Conservation (phyloP, 2,888 invertebrate genomes). For the Eucera pruinosa region DNA sequence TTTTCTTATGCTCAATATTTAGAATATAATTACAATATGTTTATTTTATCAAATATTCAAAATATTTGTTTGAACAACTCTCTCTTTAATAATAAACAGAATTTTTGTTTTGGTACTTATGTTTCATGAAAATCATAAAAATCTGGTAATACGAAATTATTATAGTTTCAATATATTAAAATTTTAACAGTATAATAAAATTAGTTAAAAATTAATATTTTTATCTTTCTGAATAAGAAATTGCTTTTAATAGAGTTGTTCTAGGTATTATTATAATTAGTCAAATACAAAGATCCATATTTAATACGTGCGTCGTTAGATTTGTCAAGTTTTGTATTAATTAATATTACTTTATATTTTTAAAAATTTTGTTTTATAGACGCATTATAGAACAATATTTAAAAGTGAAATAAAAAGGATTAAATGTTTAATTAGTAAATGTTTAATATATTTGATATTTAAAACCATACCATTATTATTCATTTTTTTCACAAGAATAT, state of each 20-base stretch:
- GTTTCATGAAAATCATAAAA: neutral
- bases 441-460: neutral
- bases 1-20: slow-evolving; percentile 2
- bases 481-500: neutral
- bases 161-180: neutral
- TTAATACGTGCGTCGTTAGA: neutral
- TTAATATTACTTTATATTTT: neutral
- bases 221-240: neutral
- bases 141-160: neutral
- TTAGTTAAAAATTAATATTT: neutral
- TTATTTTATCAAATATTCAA: slow-evolving; percentile 13
- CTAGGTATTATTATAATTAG: neutral
- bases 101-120: neutral
- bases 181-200: neutral
- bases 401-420: neutral
- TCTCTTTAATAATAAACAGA: neutral
- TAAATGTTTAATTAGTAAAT: neutral
- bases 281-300: neutral
- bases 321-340: neutral
- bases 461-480: neutral
- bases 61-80: neutral
- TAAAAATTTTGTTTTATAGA: neutral
- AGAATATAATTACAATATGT: slow-evolving; percentile 7
- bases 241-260: neutral
- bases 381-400: neutral